Evolutionary conservation across 92 coral and sea anemone genomes (phyloP).

Genomic region (Palythoa grandiflora): DNA sequence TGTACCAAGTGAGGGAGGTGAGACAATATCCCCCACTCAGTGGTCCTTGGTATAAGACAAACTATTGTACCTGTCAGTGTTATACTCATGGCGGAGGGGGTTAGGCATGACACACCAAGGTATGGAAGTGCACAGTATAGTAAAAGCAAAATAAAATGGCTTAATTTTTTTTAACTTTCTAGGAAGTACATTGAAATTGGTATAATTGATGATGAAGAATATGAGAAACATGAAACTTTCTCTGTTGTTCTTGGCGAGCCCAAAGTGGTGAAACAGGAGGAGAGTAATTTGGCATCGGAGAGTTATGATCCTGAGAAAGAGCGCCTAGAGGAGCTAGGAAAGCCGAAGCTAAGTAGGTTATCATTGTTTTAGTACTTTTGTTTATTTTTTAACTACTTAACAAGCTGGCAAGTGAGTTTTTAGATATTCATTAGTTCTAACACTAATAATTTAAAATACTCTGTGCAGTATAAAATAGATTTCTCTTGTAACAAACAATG

Average conservation of each 20-base stretch:
- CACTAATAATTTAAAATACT: too few relatives aligned
- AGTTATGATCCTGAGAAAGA: conserved; percentile 82
- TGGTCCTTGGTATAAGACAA: too few relatives aligned
- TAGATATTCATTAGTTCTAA: too few relatives aligned
- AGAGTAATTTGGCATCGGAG: conserved; percentile 49
- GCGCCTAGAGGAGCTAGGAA: conserved; percentile 95
- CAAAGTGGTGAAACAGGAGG: conserved; percentile 69
- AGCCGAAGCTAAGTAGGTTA: conserved; percentile 85
- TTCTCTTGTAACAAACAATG: too few relatives aligned
- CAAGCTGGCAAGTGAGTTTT: not conserved
- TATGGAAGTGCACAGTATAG: too few relatives aligned
- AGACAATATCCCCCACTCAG: too few relatives aligned
- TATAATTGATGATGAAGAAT: conserved; percentile 96
- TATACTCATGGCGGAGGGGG: too few relatives aligned
- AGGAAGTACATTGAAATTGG: conserved; percentile 88
- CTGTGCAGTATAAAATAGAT: too few relatives aligned
- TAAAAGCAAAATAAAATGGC: too few relatives aligned
- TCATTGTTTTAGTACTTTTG: not conserved
- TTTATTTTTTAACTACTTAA: not conserved
- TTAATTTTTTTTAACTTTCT: not conserved
- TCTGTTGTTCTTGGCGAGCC: conserved; percentile 93
- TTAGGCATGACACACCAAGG: too few relatives aligned
- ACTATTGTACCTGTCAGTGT: too few relatives aligned
- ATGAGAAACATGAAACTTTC: conserved; percentile 91
- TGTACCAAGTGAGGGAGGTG: too few relatives aligned